Evolutionary conservation across 2,797 vertebrate species (phyloP).

Genomic region (Hemitrygon akajei): DNA sequence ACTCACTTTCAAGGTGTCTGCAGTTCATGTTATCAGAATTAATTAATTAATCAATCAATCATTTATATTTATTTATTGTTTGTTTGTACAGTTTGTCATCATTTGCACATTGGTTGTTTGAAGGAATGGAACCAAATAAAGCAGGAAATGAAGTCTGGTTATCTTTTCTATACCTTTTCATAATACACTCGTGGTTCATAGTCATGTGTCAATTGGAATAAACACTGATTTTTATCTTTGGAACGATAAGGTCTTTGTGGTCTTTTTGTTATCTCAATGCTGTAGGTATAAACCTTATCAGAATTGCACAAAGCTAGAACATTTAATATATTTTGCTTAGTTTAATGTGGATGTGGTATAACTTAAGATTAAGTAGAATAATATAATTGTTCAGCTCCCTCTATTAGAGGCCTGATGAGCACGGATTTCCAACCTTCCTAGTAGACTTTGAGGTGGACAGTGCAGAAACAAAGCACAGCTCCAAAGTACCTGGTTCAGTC

Average conservation of each 20-base stretch:
- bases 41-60: too few species aligned
- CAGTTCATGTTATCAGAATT: too few species aligned
- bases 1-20: too few species aligned
- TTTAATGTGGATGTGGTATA: neutral
- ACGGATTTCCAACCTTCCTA: neutral
- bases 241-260: neutral
- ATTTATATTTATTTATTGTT: too few species aligned
- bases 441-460: neutral
- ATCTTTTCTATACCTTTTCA: neutral
- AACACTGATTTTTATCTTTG: neutral
- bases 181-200: neutral
- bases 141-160: neutral
- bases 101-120: too few species aligned
- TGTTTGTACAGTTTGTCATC: too few species aligned
- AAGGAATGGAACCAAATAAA: too few species aligned
- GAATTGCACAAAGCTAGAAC: neutral
- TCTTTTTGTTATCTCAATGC: neutral
- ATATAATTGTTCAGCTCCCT: neutral
- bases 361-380: too few species aligned
- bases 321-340: neutral
- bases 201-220: neutral
- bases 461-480: too few species aligned
- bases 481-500: too few species aligned
- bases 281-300: neutral
- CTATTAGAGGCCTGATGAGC: neutral